Base-by-base conservation (phyloP, 2,888 invertebrate species). In the Drosophila subsilvestris region DNA sequence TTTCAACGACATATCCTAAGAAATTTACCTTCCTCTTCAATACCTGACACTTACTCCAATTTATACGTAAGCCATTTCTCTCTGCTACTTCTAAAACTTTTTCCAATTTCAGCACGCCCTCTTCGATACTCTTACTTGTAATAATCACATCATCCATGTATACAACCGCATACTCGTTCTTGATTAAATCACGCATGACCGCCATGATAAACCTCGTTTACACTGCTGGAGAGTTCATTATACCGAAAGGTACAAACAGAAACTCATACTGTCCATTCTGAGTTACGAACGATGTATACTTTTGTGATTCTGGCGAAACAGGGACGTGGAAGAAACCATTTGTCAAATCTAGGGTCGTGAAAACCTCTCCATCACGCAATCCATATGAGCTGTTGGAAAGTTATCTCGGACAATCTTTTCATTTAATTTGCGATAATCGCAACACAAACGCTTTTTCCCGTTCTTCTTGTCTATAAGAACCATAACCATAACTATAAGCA, bases 81-180 rank as follows among this genome's bases (percentile, higher is more conserved):
- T 42, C 42, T 5, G 42, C 14, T 42, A 42, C 42, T 22, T 49
- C 10, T 49, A 25, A 6, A 25, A 25, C 27, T 5, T 17, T n/a
- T 17, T n/a, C 17, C 27, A 25, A 27, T 49, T 4, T n/a, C 9
- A 5, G 17, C 17, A 17, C 17, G n/a, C 17, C 25, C 49, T 3
- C 27, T 10, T n/a, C 20, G 14, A 3, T n/a, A 9, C 9, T 27
- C 49, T 25, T 22, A 22, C 10, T 48, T 48, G 27, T 6, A 25
- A 25, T 25, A 1, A 25, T 25, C 25, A 25, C 25, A 3, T 25
- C 25, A 6, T 25, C 25, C 25, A 25, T 25, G 25, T 25, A 25
- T 25, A 25, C 14, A 18, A 51, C 54, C n/a, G 61, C 54, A 48
- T 61, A 27, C 7, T 47, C 48, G 14, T 29, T 61, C 12, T 42